Evolutionary conservation across 2,113 vertebrate genomes (phyloP).

Genomic region (Colistium nudipinnis): DNA sequence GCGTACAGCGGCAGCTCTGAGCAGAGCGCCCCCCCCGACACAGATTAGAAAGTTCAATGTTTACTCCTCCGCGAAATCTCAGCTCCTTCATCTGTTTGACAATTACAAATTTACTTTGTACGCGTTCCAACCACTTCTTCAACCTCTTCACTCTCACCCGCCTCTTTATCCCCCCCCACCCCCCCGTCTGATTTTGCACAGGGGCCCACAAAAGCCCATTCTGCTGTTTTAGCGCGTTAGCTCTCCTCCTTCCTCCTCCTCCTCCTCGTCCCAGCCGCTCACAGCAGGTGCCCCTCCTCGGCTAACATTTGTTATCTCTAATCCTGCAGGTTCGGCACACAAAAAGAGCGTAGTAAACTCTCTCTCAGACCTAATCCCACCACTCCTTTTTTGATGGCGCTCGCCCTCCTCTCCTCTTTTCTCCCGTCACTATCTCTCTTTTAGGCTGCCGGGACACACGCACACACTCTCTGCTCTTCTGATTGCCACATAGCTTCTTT

Average conservation of each 20-base stretch:
- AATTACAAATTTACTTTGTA: conserved; percentile 72
- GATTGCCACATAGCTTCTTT: conserved; percentile 79
- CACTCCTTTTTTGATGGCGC: conserved; percentile 76
- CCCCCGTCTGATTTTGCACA: conserved; percentile 58
- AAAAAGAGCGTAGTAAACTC: conserved; percentile 83
- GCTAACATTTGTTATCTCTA: conserved; percentile 84
- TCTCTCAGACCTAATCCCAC: conserved; percentile 81
- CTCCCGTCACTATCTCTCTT: conserved; percentile 72
- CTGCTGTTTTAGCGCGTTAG: conserved; percentile 73
- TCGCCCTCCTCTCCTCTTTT: conserved; percentile 69
- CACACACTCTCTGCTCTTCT: conserved; percentile 70
- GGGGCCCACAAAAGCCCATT: conserved; percentile 72
- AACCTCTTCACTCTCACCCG: conserved; percentile 33
- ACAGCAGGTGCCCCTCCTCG: conserved; percentile 78
- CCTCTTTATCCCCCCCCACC: conserved; percentile 25
- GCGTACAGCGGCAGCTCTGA: conserved; percentile 32
- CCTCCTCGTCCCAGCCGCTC: conserved; percentile 64
- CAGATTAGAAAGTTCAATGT: conserved; percentile 64
- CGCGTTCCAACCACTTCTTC: conserved; percentile 46
- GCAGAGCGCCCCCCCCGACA: conserved; percentile 39
- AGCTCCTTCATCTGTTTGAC: conserved; percentile 72
- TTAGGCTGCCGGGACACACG: conserved; percentile 61
- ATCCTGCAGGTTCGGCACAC: conserved; percentile 82
- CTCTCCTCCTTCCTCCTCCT: conserved; percentile 46
- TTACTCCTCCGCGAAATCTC: conserved; percentile 64